Base-by-base conservation (phyloP, 2,113 vertebrate genomes). In the Tachysurus fulvidraco region DNA sequence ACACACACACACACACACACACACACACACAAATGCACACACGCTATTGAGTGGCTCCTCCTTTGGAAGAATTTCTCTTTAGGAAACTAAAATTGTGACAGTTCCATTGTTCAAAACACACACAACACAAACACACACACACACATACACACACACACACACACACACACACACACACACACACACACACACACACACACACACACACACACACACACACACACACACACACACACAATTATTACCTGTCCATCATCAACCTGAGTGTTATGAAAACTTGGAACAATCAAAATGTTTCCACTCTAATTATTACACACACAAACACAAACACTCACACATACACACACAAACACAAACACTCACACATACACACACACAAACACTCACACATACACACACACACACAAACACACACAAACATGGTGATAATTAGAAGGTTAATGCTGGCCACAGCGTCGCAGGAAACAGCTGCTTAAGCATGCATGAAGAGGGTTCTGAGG, bases 1-100 rank as follows among this genome's bases (percentile, higher is more conserved):
- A 36, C 71, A 77, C 59, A 74, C 69, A 59, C 85, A 83, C 71
- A 67, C 81, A 52, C 65, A 54, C 55, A 55, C n/a, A 67, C 41
- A 30, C 69, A 62, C 86, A 83, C 69, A 81, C 85, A 81, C 28
- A n/a, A n/a, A n/a, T n/a, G n/a, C 69, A 62, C 86, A 83, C 69
- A 81, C 85, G 71, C 28, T 6, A 19, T 23, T 41, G 13, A 82
- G 16, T n/a, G 11, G 13, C 11, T 52, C 77, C 41, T 74, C 19
- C 41, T 74, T 23, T 25, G 69, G 41, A 41, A 44, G 21, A 74
- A 9, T 46, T 46, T 74, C 71, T 46, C 9, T 74, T 74, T 46
- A 23, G 41, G 21, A 46, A 74, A 74, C 71, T 23, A 74, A 36
- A 5, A 74, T 44, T 74, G 8, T 46, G 41, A 46, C 71, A 74